Percentiles rank a stretch among this genome's conserved stretches.
These are phyloP conservation scores for Zele albiditarsus DNA, from an alignment of 2,888 invertebrate species.

Conservation along the genomic window DNA sequence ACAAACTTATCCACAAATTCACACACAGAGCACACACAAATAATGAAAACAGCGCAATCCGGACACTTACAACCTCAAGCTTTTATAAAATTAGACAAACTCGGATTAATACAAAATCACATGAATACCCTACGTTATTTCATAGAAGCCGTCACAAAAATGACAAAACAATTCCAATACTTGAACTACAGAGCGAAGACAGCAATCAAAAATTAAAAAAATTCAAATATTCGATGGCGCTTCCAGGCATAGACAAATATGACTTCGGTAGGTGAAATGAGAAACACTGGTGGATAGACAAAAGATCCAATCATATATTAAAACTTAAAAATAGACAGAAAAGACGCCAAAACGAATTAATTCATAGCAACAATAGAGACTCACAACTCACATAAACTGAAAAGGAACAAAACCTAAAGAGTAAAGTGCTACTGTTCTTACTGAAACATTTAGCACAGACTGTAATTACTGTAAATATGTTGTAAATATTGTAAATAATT, in stretches of 20 bases:
- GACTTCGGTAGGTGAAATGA: background rate
- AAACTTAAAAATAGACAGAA: background rate
- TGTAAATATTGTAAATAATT: too few species aligned
- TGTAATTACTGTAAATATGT: too few species aligned
- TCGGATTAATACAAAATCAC: background rate
- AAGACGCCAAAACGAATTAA: too few species aligned
- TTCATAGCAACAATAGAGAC: too few species aligned
- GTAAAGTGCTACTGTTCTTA: too few species aligned
- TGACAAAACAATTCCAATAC: background rate
- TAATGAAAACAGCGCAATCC: background rate
- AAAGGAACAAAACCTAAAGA: too few species aligned
- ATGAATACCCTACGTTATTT: background rate
- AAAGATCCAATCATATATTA: background rate
- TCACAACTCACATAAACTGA: too few species aligned
- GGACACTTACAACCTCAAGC: background rate
- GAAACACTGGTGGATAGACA: constrained; percentile 17
- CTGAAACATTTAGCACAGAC: too few species aligned
- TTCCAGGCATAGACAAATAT: background rate
- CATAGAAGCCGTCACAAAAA: background rate
- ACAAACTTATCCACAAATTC: background rate
- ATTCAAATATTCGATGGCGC: background rate
- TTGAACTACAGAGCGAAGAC: background rate
- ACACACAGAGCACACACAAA: background rate
- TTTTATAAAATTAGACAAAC: background rate
- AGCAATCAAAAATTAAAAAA: background rate